phyloP scores from a whole-genome alignment of 2,888 invertebrate genomes.

The Strigamia maritima region DNA sequence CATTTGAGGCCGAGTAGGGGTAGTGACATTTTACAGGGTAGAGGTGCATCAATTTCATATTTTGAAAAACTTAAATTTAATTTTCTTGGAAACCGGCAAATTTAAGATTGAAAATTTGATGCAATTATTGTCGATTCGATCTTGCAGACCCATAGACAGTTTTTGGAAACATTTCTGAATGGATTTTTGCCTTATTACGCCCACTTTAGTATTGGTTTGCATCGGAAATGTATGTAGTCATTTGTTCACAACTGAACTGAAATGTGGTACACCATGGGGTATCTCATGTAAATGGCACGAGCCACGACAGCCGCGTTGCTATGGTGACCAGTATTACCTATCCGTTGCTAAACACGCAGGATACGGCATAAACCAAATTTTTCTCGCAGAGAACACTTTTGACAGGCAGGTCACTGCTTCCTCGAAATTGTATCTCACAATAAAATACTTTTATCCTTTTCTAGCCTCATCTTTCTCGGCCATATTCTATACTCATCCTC shows the following conservation, averaged over 20 bases:
- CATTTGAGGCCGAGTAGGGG: neutral
- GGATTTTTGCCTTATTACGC: neutral
- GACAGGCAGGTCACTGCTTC: conserved; percentile 13
- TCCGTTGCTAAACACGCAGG: neutral
- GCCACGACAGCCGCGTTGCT: neutral
- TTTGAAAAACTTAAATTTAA: too few species aligned
- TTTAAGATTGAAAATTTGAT: too few species aligned
- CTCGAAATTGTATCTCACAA: conserved; percentile 9
- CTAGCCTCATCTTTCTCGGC: neutral
- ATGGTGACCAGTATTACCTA: neutral
- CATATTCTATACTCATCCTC: neutral
- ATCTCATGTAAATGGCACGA: too few species aligned
- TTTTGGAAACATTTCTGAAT: neutral
- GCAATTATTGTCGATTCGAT: too few species aligned
- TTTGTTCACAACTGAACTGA: too few species aligned
- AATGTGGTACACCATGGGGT: too few species aligned
- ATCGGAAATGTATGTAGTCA: too few species aligned
- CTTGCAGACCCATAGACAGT: too few species aligned
- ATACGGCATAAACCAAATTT: conserved; percentile 12
- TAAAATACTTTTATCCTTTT: neutral
- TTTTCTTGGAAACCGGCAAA: too few species aligned
- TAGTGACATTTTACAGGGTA: too few species aligned
- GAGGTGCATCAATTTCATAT: too few species aligned
- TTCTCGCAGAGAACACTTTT: neutral
- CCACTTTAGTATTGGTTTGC: neutral